Conservation (phyloP, 2,888 invertebrate species). For the Chironomus riparius region DNA sequence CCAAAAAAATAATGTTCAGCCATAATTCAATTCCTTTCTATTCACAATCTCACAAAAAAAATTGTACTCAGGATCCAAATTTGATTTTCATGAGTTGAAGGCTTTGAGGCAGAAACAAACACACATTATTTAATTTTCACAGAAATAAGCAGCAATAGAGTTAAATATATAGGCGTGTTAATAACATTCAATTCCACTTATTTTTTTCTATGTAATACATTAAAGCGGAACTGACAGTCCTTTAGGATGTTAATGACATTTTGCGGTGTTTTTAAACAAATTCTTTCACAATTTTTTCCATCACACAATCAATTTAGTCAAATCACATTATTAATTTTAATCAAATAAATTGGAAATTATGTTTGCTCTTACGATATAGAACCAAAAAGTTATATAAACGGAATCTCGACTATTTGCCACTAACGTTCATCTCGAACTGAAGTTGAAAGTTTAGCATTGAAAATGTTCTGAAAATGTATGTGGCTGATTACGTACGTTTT, state of each 20-base stretch:
- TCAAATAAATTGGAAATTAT: background rate
- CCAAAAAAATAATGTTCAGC: background rate
- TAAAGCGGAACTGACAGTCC: background rate
- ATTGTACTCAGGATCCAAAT: too few species aligned
- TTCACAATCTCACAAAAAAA: background rate
- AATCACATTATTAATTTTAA: background rate
- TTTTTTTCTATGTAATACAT: background rate
- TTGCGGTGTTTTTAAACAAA: background rate
- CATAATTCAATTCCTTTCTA: background rate
- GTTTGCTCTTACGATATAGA: constrained; percentile 9
- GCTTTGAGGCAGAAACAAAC: too few species aligned
- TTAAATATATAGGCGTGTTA: background rate
- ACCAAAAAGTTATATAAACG: constrained; percentile 1
- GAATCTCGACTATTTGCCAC: constrained; percentile 1
- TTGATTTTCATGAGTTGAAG: too few species aligned
- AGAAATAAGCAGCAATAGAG: too few species aligned
- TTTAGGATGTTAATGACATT: too few species aligned
- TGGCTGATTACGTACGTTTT: too few species aligned
- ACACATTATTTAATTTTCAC: too few species aligned
- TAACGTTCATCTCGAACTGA: constrained; percentile 5
- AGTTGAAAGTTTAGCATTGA: background rate
- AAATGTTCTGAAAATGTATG: too few species aligned
- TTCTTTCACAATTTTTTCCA: background rate
- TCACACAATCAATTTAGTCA: background rate
- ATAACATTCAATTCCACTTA: background rate